Conservation (phyloP, 2,888 invertebrate genomes). For the Achlya flavicornis region DNA sequence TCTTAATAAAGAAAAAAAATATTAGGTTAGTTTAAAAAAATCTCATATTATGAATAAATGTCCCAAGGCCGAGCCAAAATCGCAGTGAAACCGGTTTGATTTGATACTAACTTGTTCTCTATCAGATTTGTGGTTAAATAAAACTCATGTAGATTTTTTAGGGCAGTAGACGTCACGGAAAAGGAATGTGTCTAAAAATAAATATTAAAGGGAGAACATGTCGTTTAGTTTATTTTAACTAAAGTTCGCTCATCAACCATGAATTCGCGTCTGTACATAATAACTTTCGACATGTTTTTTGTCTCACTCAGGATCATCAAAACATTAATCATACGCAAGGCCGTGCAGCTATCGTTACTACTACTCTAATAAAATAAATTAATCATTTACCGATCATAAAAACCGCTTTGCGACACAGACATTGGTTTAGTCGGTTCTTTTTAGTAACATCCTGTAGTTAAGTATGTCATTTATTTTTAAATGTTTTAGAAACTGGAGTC, state of each 20-base stretch:
- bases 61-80: background rate
- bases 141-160: background rate
- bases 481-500: too few species aligned
- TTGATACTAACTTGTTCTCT: background rate
- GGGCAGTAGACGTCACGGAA: background rate
- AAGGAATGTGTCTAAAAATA: constrained; percentile 10
- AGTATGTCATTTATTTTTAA: background rate
- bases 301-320: too few species aligned
- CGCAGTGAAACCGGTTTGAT: background rate
- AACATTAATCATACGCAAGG: too few species aligned
- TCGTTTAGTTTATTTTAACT: constrained; percentile 9
- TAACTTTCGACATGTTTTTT: background rate
- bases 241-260: constrained; percentile 1
- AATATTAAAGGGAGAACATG: background rate
- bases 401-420: background rate
- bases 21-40: too few species aligned
- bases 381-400: background rate
- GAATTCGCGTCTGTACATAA: background rate
- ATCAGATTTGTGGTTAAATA: too few species aligned
- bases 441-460: background rate
- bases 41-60: background rate
- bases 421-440: background rate
- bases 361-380: background rate
- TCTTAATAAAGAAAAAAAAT: too few species aligned
- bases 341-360: background rate